A percentile compares a stretch with the other conserved stretches of the same genome.
phyloP scores from a whole-genome alignment of 2,113 vertebrate genomes.

The Erinaceus europaeus region DNA sequence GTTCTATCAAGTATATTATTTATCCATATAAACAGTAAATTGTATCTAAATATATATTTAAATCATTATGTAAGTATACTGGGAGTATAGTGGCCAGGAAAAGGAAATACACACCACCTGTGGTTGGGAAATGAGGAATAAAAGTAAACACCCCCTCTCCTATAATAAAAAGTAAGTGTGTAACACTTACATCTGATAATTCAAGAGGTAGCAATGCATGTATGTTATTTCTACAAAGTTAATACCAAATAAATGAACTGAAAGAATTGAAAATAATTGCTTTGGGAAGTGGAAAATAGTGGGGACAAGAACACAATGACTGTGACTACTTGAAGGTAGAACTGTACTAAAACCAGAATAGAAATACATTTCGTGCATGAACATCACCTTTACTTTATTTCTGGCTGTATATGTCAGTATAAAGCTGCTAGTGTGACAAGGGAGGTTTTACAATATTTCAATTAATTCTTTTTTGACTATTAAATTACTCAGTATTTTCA shows the following conservation, averaged over 20 bases:
- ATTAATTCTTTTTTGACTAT: not conserved
- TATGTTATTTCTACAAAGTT: not conserved
- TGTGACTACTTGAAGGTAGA: not conserved
- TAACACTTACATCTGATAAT: not conserved
- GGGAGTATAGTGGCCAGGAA: not conserved
- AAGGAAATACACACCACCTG: not conserved
- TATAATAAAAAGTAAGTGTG: not conserved
- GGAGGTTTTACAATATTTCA: not conserved
- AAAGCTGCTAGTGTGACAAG: not conserved
- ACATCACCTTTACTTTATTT: not conserved
- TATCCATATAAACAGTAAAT: not conserved
- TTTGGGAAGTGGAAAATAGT: not conserved
- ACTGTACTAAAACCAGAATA: no score
- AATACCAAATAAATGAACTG: not conserved
- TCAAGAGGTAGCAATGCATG: not conserved
- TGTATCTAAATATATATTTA: conserved; percentile 3
- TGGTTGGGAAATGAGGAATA: not conserved
- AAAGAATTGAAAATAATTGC: not conserved
- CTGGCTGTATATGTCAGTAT: not conserved
- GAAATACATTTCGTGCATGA: not conserved
- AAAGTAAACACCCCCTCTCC: not conserved
- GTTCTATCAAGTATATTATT: not conserved
- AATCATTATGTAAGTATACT: not conserved
- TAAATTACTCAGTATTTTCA: conserved; percentile 23
- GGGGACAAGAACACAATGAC: not conserved